Conservation (phyloP, 2,113 vertebrate genomes). For the Chloroceryle aenea region DNA sequence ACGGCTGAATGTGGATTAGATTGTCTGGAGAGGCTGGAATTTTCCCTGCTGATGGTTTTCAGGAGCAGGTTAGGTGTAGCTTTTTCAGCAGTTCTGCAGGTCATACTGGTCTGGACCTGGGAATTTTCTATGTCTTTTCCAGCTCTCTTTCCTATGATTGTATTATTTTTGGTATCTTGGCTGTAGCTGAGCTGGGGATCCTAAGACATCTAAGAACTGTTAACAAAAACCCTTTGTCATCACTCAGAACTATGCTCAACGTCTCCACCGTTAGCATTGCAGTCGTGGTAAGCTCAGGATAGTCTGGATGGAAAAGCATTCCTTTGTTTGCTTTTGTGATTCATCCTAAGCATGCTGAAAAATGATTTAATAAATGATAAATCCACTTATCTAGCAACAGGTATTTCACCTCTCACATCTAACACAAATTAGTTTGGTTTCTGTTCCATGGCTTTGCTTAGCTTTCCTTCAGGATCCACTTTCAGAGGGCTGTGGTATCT, state of each 20-base stretch:
- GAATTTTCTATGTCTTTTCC: constrained; percentile 11
- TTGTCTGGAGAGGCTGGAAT: constrained; percentile 38
- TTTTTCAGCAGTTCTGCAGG: constrained; percentile 31
- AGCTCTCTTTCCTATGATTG: neutral
- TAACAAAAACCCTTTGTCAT: neutral
- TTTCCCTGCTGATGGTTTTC: neutral
- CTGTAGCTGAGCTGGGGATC: neutral
- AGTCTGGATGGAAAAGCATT: neutral
- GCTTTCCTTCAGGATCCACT: neutral
- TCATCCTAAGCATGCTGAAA: neutral
- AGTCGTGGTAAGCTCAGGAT: neutral
- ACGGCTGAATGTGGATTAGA: constrained; percentile 19
- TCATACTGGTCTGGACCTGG: neutral
- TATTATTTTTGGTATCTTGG: neutral
- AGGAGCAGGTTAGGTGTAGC: neutral
- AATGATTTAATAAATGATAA: neutral
- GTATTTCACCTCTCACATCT: neutral
- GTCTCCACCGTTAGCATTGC: neutral
- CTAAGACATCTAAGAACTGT: neutral
- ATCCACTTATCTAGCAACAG: neutral
- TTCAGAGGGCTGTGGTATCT: neutral
- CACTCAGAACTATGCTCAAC: neutral
- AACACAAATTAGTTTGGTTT: neutral
- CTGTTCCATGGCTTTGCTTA: neutral
- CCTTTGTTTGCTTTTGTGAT: neutral